Evolutionary conservation across 2,113 vertebrate genomes (phyloP), one percentile per base, ranked within the genome.

Genomic region (Todiramphus saurophagus): DNA sequence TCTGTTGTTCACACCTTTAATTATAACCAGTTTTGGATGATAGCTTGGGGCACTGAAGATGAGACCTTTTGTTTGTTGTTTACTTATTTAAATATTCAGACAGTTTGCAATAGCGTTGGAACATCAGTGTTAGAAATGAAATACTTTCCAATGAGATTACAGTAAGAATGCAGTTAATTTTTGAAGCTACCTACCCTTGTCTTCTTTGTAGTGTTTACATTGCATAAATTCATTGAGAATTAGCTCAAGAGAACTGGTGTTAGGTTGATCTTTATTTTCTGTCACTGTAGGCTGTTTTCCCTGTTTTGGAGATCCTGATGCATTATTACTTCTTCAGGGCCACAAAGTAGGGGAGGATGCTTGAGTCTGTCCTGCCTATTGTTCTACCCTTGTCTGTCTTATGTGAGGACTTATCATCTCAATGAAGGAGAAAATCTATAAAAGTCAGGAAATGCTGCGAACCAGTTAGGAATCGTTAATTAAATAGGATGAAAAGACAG

Each of bases 1-100:
- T 97, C 96, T 82, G 95, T 96, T 98, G 81, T 98, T 98, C 97
- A 91, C 96, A 98, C 97, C 96, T 98, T 97, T 97, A 98, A 98
- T 98, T 98, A 97, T 97, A 97, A 94, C 83, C 87, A 77, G 83
- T 97, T 96, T 95, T 64, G 94, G 89, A 95, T 97, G 93, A 93
- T 98, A 94, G 86, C 93, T 97, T 75, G 94, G 89, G 86, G 94
- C 93, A 91, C 69, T 84, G 84, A 88, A 94, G 89, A 97, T 83
- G 69, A 97, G 93, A 95, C 93, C 92, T 97, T 96, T 96, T 96
- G 94, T 95, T 97, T 97, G 87, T 97, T 98, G 93, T 97, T 96
- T 98, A 96, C 74, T 82, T 96, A 94, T 88, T 97, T 97, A 97
- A 93, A 90, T 96, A 95, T 97, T 96, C 83, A 92, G 69, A 41